Conservation (phyloP, 2,113 vertebrate species). For the Larimichthys crocea region DNA sequence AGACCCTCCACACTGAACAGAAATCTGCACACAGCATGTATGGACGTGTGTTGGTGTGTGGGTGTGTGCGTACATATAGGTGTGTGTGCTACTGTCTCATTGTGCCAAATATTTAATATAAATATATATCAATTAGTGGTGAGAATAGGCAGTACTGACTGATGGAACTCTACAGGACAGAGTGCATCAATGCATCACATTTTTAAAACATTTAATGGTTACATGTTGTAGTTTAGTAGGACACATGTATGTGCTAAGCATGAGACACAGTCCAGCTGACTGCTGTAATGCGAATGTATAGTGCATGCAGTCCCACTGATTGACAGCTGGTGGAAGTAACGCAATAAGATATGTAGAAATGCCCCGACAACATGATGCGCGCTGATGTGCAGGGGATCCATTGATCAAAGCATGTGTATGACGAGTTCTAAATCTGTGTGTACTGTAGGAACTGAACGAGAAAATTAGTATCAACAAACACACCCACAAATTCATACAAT, state of each 20-base stretch:
- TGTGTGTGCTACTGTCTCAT: neutral
- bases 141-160: neutral
- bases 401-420: too few species aligned
- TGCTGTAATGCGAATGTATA: neutral
- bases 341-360: neutral
- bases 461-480: too few species aligned
- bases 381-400: too few species aligned
- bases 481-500: too few species aligned
- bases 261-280: neutral
- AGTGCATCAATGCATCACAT: neutral
- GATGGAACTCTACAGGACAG: neutral
- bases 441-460: too few species aligned
- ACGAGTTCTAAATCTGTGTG: too few species aligned
- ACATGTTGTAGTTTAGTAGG: neutral
- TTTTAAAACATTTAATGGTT: neutral
- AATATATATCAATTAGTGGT: neutral
- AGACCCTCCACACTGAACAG: conserved; percentile 38
- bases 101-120: conserved; percentile 7
- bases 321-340: neutral
- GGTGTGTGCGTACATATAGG: conserved; percentile 18
- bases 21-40: conserved; percentile 51
- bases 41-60: conserved; percentile 44
- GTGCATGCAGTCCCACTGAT: neutral
- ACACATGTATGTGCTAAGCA: neutral
- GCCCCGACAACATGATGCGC: too few species aligned